phyloP scores from a whole-genome alignment of 2,113 vertebrate species.

The Eulemur macaco region DNA sequence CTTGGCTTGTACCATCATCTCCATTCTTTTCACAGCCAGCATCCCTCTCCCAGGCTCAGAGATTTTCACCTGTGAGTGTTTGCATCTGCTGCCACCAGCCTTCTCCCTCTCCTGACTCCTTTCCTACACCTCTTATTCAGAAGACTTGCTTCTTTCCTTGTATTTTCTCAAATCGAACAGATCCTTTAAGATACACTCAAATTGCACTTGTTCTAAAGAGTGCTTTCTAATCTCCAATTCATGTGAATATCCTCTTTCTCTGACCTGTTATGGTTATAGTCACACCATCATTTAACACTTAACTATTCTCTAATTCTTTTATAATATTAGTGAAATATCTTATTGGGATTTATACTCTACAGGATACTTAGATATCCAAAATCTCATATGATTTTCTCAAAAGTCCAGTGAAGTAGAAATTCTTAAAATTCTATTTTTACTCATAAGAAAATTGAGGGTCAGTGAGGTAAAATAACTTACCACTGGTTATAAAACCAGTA shows the following conservation, averaged over 20 bases:
- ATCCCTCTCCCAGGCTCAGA: accelerated
- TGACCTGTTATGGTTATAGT: neutral
- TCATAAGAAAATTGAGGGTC: neutral
- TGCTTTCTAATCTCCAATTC: neutral
- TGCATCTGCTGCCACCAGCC: neutral
- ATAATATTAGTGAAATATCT: neutral
- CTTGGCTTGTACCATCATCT: neutral
- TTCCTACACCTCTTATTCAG: neutral
- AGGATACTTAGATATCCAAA: neutral
- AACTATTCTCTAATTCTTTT: neutral
- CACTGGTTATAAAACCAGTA: neutral
- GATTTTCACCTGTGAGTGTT: neutral
- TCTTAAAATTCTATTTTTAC: neutral
- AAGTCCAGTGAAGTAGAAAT: neutral
- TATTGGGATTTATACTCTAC: neutral
- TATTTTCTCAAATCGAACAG: neutral
- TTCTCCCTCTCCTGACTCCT: neutral
- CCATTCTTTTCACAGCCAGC: accelerated
- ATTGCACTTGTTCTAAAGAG: neutral
- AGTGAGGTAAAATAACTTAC: neutral
- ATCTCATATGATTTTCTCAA: neutral
- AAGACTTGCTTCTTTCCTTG: neutral
- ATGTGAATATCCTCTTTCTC: neutral
- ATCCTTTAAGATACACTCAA: neutral
- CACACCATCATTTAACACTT: neutral